A percentile compares a stretch with the other conserved stretches of the same genome.
phyloP scores from a whole-genome alignment of 2,888 invertebrate species.

The Caenorhabditis sp. region DNA sequence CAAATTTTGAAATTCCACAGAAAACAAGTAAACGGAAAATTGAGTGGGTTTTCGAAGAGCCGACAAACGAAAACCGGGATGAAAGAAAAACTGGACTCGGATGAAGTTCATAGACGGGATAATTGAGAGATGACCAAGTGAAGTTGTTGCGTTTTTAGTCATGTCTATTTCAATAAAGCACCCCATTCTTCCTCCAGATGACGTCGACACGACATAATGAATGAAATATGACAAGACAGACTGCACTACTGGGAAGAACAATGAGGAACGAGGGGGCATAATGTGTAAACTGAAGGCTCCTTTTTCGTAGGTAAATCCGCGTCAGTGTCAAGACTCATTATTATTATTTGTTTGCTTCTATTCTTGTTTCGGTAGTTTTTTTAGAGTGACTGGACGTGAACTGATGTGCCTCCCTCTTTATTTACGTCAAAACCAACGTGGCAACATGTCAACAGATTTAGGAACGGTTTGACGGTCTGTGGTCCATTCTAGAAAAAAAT shows the following conservation, averaged over 20 bases:
- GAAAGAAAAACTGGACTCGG: background rate
- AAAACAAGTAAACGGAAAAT: background rate
- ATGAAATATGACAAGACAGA: conserved; percentile 60
- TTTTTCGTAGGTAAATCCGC: conserved; percentile 37
- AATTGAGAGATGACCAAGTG: conserved; percentile 33
- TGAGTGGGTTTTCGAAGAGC: background rate
- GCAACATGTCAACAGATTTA: background rate
- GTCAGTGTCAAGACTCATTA: conserved; percentile 26
- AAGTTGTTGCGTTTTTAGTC: conserved; percentile 48
- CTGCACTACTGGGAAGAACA: conserved; percentile 55
- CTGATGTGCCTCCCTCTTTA: background rate
- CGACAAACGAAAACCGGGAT: background rate
- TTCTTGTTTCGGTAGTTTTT: background rate
- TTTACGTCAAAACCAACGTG: conserved; percentile 4
- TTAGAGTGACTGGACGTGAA: background rate
- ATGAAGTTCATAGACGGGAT: conserved; percentile 29
- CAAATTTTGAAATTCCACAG: background rate
- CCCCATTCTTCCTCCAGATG: conserved; percentile 24
- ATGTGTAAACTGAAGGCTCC: conserved; percentile 15
- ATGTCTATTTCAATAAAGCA: conserved; percentile 41
- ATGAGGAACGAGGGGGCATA: conserved; percentile 15
- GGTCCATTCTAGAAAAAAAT: background rate
- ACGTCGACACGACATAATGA: conserved; percentile 54
- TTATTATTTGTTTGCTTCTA: conserved; percentile 10
- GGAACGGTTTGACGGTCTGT: background rate